Percentiles rank a stretch among this genome's conserved stretches.
phyloP scores from a whole-genome alignment of 2,888 invertebrate genomes.

The Osedax frankpressi region DNA sequence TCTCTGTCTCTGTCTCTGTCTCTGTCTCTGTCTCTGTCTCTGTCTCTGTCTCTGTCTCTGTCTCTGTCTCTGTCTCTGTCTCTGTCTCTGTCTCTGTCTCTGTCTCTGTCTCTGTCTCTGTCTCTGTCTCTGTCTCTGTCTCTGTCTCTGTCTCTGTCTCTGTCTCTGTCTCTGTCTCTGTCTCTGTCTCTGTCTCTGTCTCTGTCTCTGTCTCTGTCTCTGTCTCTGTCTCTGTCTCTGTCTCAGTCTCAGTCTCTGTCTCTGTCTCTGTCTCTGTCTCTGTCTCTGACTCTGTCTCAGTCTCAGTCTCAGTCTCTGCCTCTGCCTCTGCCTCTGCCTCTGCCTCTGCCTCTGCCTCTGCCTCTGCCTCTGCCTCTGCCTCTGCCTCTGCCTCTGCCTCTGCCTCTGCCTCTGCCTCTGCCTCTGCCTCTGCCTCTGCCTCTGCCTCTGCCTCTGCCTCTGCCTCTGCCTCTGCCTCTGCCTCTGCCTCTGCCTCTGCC shows the following conservation, averaged over 20 bases:
- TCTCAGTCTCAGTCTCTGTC: not conserved
- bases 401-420: not conserved
- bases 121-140: not conserved
- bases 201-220: not conserved
- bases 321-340: not conserved
- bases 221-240: not conserved
- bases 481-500: not conserved
- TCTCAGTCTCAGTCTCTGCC: not conserved
- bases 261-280: not conserved
- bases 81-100: not conserved
- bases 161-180: not conserved
- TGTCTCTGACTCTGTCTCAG: not conserved
- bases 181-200: not conserved
- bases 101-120: not conserved
- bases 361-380: constrained; percentile 1
- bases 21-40: not conserved
- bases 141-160: not conserved
- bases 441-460: not conserved
- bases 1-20: not conserved
- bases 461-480: not conserved
- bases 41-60: not conserved
- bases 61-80: not conserved
- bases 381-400: not conserved
- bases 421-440: not conserved
- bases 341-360: constrained; percentile 1